Base-by-base conservation (phyloP, 1,140 invertebrate species). In the Campoletis sonorensis region DNA sequence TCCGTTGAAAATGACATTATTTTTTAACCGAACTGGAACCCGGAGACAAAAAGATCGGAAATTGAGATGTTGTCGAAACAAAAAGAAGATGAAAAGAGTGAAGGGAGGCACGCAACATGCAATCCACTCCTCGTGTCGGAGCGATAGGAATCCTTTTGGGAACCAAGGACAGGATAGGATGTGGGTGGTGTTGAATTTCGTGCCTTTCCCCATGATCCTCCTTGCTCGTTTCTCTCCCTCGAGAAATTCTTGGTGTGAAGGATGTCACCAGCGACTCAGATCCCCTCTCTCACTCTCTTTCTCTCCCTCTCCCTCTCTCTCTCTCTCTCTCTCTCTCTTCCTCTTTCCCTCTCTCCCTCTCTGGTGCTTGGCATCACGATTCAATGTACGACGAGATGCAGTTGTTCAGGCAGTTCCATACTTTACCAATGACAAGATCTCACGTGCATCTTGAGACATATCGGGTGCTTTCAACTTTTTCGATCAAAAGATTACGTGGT, bases 121-220 rank as follows among this genome's bases (percentile, higher is more conserved):
- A 18, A 61, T n/a, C 21, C 45, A 10, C 33, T 78, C 33, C 58
- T 27, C 8, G 0, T 40, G 80, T 83, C 76, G 79, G 82, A 85
- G 80, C 79, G 80, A 79, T 80, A 30, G 54, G 71, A 70, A 77
- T 79, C 51, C 26, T 45, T 79, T 40, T 16, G 30, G 27, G 54
- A 37, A 64, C 61, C 16, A 33, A 33, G 58, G 54, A 77, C 73
- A 78, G 76, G 75, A 81, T 79, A 83, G 85, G 85, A 86, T 86
- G 85, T 85, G 85, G 85, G 85, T 79, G 84, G 85, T 86, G 79
- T 86, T 83, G 26, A 54, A 81, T 86, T 86, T 68, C 85, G 27
- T 54, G 45, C 71, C 76, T 78, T 70, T 49, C 61, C 76, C 23
- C 67, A 45, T 58, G 33, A 78, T 45, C 61, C 54, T 71, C 16